phyloP scores from a whole-genome alignment of 2,113 vertebrate species.

The Vulpes vulpes region DNA sequence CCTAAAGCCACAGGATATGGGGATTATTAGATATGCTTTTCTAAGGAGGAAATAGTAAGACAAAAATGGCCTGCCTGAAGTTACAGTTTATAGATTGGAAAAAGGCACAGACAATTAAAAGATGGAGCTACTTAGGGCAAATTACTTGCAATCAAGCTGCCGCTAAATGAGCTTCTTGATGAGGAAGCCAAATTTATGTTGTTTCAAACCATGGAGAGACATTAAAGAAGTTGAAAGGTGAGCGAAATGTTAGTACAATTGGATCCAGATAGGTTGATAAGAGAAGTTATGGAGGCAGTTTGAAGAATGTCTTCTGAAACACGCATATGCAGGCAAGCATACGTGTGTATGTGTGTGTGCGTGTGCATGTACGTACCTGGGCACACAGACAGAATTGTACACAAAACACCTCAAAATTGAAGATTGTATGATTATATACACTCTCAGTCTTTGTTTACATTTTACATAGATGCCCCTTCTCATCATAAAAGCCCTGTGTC shows the following conservation, averaged over 20 bases:
- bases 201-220: conserved; percentile 85
- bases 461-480: neutral
- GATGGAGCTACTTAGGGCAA: conserved; percentile 88
- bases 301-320: conserved; percentile 63
- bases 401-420: neutral
- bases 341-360: no score
- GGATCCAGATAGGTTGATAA: conserved; percentile 81
- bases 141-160: conserved; percentile 90
- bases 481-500: neutral
- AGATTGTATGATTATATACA: neutral
- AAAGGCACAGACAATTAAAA: conserved; percentile 90
- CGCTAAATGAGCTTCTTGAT: conserved; percentile 90
- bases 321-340: neutral
- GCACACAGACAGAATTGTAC: neutral
- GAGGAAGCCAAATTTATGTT: conserved; percentile 89
- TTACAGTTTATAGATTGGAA: conserved; percentile 89
- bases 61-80: conserved; percentile 89
- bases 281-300: conserved; percentile 74
- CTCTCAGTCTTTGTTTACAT: neutral
- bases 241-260: conserved; percentile 82
- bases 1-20: conserved; percentile 83
- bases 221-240: conserved; percentile 87
- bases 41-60: conserved; percentile 83
- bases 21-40: conserved; percentile 87
- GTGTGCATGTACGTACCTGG: no score